These are phyloP conservation scores for Drosophila mojavensis DNA, from an alignment of 1,140 invertebrate species.

Conservation along the genomic window DNA sequence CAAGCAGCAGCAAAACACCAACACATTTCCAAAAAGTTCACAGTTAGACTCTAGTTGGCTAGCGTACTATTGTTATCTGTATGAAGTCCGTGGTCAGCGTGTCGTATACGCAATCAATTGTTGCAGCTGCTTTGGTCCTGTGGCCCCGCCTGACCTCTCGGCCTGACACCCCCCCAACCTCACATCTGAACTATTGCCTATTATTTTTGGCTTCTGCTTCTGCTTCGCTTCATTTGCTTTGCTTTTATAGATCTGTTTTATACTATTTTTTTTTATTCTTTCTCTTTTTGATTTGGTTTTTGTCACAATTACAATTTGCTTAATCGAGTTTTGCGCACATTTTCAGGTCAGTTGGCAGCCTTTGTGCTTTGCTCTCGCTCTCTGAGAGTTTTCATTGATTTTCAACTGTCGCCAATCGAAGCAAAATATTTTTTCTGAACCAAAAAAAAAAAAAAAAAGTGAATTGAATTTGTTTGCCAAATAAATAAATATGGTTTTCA, in stretches of 20 bases:
- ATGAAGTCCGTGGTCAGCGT: conserved; percentile 38
- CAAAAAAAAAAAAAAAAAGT: conserved; percentile 34
- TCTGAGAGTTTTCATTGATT: conserved; percentile 56
- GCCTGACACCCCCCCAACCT: conserved; percentile 3
- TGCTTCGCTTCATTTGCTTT: conserved; percentile 42
- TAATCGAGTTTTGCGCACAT: conserved; percentile 74
- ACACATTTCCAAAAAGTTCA: conserved; percentile 26
- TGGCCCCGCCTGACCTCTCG: conserved; percentile 36
- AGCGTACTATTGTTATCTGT: conserved; percentile 31
- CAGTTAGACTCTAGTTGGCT: background rate
- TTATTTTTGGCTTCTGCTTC: conserved; percentile 45
- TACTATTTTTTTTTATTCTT: conserved; percentile 5
- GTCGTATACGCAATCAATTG: conserved; percentile 79
- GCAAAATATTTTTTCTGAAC: conserved; percentile 7
- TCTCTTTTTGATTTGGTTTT: conserved; percentile 25
- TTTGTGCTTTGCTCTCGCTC: conserved; percentile 40
- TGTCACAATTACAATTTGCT: conserved; percentile 67
- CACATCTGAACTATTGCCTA: conserved; percentile 38
- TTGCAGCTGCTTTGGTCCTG: conserved; percentile 58
- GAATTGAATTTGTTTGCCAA: conserved; percentile 28
- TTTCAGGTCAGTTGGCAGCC: conserved; percentile 77
- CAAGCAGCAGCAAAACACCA: background rate
- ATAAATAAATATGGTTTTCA: conserved; percentile 38
- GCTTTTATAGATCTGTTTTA: conserved; percentile 21
- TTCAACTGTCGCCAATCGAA: conserved; percentile 39